phyloP scores from a whole-genome alignment of 2,113 vertebrate genomes.

The Chloropsis cyanopogon region DNA sequence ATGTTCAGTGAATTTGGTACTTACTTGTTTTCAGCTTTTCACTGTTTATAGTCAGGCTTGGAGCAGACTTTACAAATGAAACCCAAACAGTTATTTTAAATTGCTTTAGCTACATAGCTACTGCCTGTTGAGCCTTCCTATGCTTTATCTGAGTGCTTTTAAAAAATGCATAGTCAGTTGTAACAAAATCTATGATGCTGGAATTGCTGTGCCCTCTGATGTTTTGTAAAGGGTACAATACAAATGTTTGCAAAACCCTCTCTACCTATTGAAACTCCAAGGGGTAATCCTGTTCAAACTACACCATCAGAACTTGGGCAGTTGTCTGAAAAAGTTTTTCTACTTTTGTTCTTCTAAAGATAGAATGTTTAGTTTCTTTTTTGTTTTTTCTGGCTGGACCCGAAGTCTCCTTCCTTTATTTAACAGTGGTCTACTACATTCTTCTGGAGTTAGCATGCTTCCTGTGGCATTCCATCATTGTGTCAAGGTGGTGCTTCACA shows the following conservation, averaged over 20 bases:
- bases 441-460: conserved; percentile 34
- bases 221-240: not conserved
- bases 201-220: not conserved
- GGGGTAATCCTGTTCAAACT: not conserved
- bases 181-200: not conserved
- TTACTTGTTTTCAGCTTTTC: not conserved
- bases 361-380: not conserved
- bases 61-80: not conserved
- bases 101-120: not conserved
- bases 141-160: not conserved
- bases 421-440: conserved; percentile 47
- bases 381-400: not conserved
- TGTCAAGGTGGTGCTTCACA: conserved; percentile 70
- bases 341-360: not conserved
- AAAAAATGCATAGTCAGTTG: not conserved
- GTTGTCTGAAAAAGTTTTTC: not conserved
- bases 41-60: not conserved
- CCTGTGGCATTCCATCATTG: conserved; percentile 70
- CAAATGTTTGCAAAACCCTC: not conserved
- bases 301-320: not conserved
- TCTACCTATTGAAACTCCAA: not conserved
- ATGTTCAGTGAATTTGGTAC: not conserved
- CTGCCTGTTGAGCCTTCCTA: not conserved
- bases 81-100: not conserved
- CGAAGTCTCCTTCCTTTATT: conserved; percentile 8